A percentile compares a stretch with the other conserved stretches of the same genome.
Conservation (phyloP, 1,140 invertebrate genomes). For the Tetragonula clypearis region DNA sequence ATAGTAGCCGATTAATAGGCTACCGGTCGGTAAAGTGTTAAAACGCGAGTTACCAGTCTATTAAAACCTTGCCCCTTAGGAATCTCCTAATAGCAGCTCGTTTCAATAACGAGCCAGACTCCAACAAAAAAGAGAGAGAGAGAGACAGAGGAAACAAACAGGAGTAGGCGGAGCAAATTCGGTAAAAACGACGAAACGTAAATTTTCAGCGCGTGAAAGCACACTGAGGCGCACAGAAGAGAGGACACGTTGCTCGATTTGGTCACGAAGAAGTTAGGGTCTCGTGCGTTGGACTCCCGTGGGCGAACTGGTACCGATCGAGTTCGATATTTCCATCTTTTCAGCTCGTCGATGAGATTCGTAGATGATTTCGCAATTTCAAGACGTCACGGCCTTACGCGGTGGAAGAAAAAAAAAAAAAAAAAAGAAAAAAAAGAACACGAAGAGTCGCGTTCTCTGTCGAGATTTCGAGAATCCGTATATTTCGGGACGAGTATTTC, state of each 20-base stretch:
- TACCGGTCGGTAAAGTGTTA: no score
- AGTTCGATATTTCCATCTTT: constrained; percentile 10
- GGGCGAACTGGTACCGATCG: constrained; percentile 59
- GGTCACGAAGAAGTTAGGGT: constrained; percentile 33
- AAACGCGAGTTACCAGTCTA: no score
- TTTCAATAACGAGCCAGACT: constrained; percentile 12
- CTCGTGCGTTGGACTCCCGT: neutral
- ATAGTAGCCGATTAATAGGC: no score
- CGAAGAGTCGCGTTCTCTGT: no score
- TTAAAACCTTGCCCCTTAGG: no score
- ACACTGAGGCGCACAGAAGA: neutral
- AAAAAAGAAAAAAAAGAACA: no score
- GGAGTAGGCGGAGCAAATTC: constrained; percentile 27
- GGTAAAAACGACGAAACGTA: constrained; percentile 19
- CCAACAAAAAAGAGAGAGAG: neutral
- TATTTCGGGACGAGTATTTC: no score
- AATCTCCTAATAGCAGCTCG: neutral
- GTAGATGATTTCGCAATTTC: neutral
- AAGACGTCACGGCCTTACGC: no score
- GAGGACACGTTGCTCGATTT: constrained; percentile 50
- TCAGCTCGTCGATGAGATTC: neutral
- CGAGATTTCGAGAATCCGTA: no score
- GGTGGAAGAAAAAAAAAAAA: no score
- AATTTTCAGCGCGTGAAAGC: constrained; percentile 8
- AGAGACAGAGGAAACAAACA: neutral